Percentiles rank a stretch among this genome's conserved stretches.
Evolutionary conservation across 2,113 vertebrate genomes (phyloP).

Genomic region (Dasyornis broadbenti): DNA sequence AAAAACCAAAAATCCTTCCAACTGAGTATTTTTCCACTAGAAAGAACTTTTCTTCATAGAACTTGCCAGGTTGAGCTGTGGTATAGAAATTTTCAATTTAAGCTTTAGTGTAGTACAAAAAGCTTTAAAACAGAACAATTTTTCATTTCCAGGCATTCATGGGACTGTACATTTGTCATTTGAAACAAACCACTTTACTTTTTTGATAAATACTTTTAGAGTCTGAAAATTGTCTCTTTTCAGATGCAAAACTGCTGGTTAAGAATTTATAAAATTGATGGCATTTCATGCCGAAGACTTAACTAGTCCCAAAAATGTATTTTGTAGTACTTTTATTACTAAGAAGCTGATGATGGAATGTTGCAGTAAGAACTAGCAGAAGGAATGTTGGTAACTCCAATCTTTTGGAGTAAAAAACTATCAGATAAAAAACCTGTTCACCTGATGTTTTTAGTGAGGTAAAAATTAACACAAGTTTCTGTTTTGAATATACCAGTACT

Average conservation of each 20-base stretch:
- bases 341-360: neutral
- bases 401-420: neutral
- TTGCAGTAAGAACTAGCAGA: neutral
- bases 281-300: neutral
- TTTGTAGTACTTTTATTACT: neutral
- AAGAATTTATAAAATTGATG: neutral
- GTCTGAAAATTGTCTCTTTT: neutral
- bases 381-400: neutral
- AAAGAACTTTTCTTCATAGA: neutral
- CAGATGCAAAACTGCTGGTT: neutral
- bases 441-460: neutral
- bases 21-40: neutral
- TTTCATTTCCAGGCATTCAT: neutral
- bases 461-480: neutral
- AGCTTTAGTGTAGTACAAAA: neutral
- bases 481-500: neutral
- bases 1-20: neutral
- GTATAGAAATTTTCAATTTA: neutral
- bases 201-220: neutral
- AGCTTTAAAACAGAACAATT: neutral
- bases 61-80: neutral
- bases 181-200: neutral
- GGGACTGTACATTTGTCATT: neutral
- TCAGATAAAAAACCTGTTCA: neutral
- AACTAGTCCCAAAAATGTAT: neutral